Conservation (phyloP, 2,888 invertebrate genomes). For the Himalopsyche japonica region DNA sequence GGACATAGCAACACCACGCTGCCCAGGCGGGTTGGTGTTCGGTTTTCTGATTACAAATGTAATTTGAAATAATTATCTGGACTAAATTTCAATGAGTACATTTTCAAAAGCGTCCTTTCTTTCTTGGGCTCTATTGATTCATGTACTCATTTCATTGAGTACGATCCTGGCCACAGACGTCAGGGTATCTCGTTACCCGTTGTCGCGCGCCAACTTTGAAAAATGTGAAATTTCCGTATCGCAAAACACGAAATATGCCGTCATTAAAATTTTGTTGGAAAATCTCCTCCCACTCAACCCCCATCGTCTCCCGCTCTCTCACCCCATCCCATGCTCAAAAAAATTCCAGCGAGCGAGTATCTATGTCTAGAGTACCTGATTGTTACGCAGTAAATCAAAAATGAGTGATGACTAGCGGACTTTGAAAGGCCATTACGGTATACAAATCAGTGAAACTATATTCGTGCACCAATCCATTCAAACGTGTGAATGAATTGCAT, state of each 20-base stretch:
- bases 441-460: too few species aligned
- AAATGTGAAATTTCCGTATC: slow-evolving; percentile 31
- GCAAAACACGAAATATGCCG: slow-evolving; percentile 21
- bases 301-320: background rate
- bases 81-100: too few species aligned
- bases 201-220: slow-evolving; percentile 4
- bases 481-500: too few species aligned
- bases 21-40: too few species aligned
- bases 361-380: background rate
- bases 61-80: too few species aligned
- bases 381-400: background rate
- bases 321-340: background rate
- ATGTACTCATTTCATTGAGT: too few species aligned
- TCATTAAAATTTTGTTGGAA: slow-evolving; percentile 30
- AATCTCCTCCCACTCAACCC: background rate
- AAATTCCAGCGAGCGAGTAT: background rate
- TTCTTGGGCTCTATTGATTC: too few species aligned
- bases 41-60: too few species aligned
- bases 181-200: slow-evolving; percentile 21
- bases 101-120: too few species aligned
- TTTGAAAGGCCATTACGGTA: background rate
- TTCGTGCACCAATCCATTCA: too few species aligned
- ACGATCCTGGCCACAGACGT: too few species aligned
- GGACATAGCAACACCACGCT: too few species aligned
- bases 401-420: background rate